These are phyloP conservation scores for Gallinago solitaria DNA, from an alignment of 2,797 vertebrate species.

Conservation along the genomic window DNA sequence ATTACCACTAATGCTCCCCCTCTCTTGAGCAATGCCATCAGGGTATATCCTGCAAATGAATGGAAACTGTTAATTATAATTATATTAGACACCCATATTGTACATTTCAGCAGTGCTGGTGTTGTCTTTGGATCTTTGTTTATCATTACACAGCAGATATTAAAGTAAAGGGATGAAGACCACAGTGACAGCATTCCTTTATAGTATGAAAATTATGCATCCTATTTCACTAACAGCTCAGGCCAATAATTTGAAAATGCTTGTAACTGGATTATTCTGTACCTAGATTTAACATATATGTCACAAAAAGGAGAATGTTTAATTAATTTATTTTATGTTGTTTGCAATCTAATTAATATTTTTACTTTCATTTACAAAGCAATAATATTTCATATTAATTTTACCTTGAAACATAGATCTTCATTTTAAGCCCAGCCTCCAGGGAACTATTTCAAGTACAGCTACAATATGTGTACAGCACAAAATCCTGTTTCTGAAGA, in stretches of 20 bases:
- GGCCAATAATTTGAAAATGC: not conserved
- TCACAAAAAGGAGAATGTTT: not conserved
- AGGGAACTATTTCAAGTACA: not conserved
- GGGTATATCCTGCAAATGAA: conserved; percentile 77
- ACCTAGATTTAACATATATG: not conserved
- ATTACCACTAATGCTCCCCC: conserved; percentile 77
- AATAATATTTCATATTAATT: conserved; percentile 9
- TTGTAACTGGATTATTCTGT: conserved; percentile 22
- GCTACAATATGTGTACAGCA: not conserved
- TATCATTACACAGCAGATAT: conserved; percentile 38
- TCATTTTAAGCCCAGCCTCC: not conserved
- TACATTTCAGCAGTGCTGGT: conserved; percentile 18
- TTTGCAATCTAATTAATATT: conserved; percentile 27
- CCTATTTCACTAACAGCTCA: conserved; percentile 11
- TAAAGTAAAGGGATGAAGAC: conserved; percentile 29
- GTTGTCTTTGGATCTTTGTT: conserved; percentile 58
- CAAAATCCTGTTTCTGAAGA: not conserved
- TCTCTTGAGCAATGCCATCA: conserved; percentile 75
- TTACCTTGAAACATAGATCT: not conserved
- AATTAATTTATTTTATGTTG: not conserved
- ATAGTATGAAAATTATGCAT: conserved; percentile 13
- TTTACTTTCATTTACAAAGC: not conserved
- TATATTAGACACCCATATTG: conserved; percentile 76
- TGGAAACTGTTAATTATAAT: conserved; percentile 80
- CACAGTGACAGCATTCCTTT: conserved; percentile 24